Base-by-base conservation (phyloP, 2,113 vertebrate species). In the Monarcha castaneiventris region DNA sequence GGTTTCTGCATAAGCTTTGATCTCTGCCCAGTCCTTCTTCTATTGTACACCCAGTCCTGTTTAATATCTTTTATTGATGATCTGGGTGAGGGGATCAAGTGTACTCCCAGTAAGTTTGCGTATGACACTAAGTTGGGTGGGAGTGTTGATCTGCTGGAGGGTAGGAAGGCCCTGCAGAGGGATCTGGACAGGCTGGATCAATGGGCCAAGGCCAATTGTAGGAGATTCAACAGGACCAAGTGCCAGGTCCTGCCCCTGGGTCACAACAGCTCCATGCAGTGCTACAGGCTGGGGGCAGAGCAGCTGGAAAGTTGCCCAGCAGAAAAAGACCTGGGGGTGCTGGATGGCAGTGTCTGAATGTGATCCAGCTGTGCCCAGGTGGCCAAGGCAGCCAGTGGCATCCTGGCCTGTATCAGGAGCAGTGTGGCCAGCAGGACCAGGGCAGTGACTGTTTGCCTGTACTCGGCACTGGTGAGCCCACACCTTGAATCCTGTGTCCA, bases 41-140 rank as follows among this genome's bases (percentile, higher is more conserved):
- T 61, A 4, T 84, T 66, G 22, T 51, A 46, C 14, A 64, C 14
- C 11, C 20, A 32, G 16, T 37, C 25, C 29, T 54, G 10, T 67
- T 59, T 33, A 67, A 37, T 66, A 52, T 16, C 13, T 39, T 39
- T 68, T 26, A 44, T 46, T 75, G 29, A n/a, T 75, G 9, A 46
- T 61, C 29, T 52, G 16, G 2, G 21, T 68, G 16, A 59, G 29
- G 33, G 37, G 23, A 52, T 82, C 11, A 13, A 46, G 29, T 39
- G 6, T 37, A 74, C 8, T 74, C 17, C 37, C 52, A 66, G 22
- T 46, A 39, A n/a, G 9, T 52, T 74, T 3, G 5, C 6, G 29
- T 1, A 43, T 1, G 2, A 43, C 11, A 12, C 11, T 5, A 49
- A 43, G 27, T 7, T 73, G 15, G 4, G 0, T 19, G 6, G 26